A percentile compares a stretch with the other conserved stretches of the same genome.
Conservation (phyloP, 2,797 vertebrate genomes). For the Tragelaphus oryx region DNA sequence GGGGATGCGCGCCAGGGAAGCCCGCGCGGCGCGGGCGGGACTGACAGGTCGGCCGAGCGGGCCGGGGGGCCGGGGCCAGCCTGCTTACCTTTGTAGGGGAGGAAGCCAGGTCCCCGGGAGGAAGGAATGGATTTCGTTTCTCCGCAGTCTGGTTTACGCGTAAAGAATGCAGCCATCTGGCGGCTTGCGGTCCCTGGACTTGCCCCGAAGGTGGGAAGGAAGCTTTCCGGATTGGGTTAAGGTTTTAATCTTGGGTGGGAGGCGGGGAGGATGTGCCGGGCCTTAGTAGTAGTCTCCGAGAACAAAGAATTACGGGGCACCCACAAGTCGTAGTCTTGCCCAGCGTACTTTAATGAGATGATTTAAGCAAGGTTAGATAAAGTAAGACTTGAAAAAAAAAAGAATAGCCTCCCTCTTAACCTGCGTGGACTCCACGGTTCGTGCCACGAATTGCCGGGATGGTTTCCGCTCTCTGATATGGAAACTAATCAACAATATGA, state of each 20-base stretch:
- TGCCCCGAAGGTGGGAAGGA: conserved; percentile 66
- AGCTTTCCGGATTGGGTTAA: conserved; percentile 11
- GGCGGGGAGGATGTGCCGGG: background rate
- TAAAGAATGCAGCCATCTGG: conserved; percentile 59
- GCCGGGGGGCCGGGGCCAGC: background rate
- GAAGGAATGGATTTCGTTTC: conserved; percentile 5
- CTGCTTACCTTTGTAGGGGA: background rate
- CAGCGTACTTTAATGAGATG: background rate
- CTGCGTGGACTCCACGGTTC: background rate
- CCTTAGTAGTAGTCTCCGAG: conserved; percentile 6
- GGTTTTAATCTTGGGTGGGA: conserved; percentile 32
- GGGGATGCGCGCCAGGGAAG: background rate
- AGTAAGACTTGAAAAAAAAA: background rate
- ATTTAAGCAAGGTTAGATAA: background rate
- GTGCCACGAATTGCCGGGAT: background rate
- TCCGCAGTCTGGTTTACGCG: conserved; percentile 19
- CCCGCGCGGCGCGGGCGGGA: background rate
- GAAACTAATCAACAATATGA: background rate
- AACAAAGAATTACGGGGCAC: conserved; percentile 67
- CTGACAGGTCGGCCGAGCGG: background rate
- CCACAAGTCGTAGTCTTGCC: conserved; percentile 21
- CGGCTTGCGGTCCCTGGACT: conserved; percentile 55
- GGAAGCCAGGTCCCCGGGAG: conserved; percentile 26
- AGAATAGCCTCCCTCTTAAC: background rate
- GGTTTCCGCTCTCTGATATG: background rate